These are phyloP conservation scores for Melanotus villosus DNA, from an alignment of 2,888 invertebrate genomes.

Conservation along the genomic window DNA sequence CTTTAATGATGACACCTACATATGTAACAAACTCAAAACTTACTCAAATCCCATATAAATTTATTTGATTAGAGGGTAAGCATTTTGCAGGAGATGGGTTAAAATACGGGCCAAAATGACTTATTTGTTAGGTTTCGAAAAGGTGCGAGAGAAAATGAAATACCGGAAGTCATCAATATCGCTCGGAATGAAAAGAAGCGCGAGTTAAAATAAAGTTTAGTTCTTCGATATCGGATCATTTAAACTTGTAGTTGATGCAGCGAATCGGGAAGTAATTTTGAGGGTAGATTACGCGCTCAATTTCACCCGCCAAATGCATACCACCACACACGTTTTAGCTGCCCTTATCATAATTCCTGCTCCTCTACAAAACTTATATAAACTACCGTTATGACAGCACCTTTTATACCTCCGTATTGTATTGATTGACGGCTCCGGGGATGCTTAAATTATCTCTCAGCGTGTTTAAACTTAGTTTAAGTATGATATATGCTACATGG, in stretches of 20 bases:
- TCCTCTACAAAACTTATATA: constrained; percentile 31
- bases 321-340: constrained; percentile 23
- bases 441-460: constrained; percentile 18
- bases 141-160: constrained; percentile 10
- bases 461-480: constrained; percentile 4
- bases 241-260: constrained; percentile 32
- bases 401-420: constrained; percentile 21
- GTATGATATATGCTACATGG: neutral
- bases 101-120: no score
- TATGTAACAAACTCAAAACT: no score
- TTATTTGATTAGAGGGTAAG: no score
- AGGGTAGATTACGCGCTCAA: constrained; percentile 53
- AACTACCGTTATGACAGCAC: constrained; percentile 30
- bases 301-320: constrained; percentile 56
- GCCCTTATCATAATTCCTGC: constrained; percentile 40
- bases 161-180: constrained; percentile 19
- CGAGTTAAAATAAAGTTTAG: constrained; percentile 35
- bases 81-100: no score
- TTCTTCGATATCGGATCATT: constrained; percentile 26
- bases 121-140: neutral
- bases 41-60: no score
- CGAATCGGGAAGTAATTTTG: constrained; percentile 43
- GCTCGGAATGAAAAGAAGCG: constrained; percentile 8
- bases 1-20: no score
- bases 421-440: constrained; percentile 23